phyloP scores from a whole-genome alignment of 2,888 invertebrate species.

The Papilio elwesi region DNA sequence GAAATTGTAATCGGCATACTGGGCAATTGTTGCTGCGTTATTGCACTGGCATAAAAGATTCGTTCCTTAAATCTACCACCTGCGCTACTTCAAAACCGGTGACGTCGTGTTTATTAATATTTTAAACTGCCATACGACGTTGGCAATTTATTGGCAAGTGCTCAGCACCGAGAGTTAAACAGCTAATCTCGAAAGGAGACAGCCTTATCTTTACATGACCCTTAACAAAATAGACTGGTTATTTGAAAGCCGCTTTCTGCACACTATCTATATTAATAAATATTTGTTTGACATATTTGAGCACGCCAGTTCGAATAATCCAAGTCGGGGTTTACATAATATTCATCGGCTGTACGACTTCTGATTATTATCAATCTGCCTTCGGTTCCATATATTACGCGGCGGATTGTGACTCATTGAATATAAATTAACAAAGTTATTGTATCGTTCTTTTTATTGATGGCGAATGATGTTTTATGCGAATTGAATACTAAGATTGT shows the following conservation, averaged over 20 bases:
- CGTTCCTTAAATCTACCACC: neutral
- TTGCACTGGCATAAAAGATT: slow-evolving; percentile 50
- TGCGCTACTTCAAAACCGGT: slow-evolving; percentile 59
- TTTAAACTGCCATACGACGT: slow-evolving; percentile 71
- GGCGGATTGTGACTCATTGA: slow-evolving; percentile 58
- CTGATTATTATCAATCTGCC: slow-evolving; percentile 63
- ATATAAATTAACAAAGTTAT: slow-evolving; percentile 65
- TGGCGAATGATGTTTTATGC: slow-evolving; percentile 42
- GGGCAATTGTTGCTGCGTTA: slow-evolving; percentile 18
- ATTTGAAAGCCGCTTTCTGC: slow-evolving; percentile 36
- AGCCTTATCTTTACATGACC: slow-evolving; percentile 79
- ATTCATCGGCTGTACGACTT: slow-evolving; percentile 56
- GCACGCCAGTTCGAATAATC: slow-evolving; percentile 41
- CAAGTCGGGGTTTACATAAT: slow-evolving; percentile 44
- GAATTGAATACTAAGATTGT: slow-evolving; percentile 43
- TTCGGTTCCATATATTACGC: slow-evolving; percentile 60
- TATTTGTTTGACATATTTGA: slow-evolving; percentile 28
- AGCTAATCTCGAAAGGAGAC: slow-evolving; percentile 73
- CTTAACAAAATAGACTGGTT: slow-evolving; percentile 51
- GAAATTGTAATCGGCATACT: neutral
- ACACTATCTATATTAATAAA: slow-evolving; percentile 12
- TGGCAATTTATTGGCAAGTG: slow-evolving; percentile 71
- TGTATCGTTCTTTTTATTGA: slow-evolving; percentile 55
- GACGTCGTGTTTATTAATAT: slow-evolving; percentile 73
- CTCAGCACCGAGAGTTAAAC: slow-evolving; percentile 65